Conservation (phyloP, 1,140 invertebrate genomes). For the Maconellicoccus hirsutus region DNA sequence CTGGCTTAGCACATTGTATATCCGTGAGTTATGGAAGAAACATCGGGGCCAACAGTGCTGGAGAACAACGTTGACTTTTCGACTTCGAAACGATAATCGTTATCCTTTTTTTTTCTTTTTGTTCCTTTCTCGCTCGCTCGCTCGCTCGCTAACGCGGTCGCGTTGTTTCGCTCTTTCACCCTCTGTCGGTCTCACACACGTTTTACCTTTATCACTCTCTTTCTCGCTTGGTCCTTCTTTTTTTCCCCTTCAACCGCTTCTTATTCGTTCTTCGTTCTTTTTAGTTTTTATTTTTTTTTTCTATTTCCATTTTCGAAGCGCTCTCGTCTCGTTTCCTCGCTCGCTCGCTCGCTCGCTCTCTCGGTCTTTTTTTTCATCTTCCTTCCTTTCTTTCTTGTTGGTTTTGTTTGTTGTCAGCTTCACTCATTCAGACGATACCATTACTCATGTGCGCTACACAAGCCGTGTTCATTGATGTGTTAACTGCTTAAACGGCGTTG, state of each 20-base stretch:
- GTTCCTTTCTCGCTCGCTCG: neutral
- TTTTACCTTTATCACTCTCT: no score
- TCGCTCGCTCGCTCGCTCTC: no score
- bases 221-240: no score
- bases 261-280: no score
- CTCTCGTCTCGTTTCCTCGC: no score
- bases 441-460: neutral
- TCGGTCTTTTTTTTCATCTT: no score
- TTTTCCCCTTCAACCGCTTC: no score
- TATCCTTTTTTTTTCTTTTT: neutral
- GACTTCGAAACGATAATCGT: neutral
- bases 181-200: no score
- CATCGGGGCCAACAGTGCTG: neutral
- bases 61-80: slow-evolving; percentile 7
- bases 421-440: neutral
- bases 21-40: slow-evolving; percentile 1
- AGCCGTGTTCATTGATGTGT: slow-evolving; percentile 18
- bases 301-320: no score
- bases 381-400: neutral
- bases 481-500: slow-evolving; percentile 7
- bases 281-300: no score
- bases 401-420: neutral
- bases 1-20: slow-evolving; percentile 3
- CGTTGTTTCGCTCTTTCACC: no score
- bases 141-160: no score